These are phyloP conservation scores for Dinothrombium tinctorium DNA, from an alignment of 1,140 invertebrate genomes.

Conservation along the genomic window DNA sequence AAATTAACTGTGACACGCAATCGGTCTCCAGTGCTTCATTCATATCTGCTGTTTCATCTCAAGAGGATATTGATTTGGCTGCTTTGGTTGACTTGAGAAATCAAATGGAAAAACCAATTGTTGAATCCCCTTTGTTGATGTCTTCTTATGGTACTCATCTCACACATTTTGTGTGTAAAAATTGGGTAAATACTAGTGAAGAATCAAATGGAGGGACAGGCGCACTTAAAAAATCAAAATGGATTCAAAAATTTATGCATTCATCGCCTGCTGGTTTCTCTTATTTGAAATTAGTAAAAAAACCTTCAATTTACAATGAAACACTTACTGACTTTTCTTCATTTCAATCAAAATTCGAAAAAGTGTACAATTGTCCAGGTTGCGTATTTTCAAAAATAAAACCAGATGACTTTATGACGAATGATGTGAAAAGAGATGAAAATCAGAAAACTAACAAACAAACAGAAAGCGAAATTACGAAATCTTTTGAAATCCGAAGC, in stretches of 20 bases:
- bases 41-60: slow-evolving; percentile 73
- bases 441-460: neutral
- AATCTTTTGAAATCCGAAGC: slow-evolving; percentile 1
- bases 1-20: no score
- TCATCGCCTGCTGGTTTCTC: neutral
- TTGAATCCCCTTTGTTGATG: slow-evolving; percentile 67
- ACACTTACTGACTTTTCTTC: slow-evolving; percentile 29
- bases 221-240: no score
- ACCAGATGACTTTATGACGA: neutral
- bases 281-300: neutral
- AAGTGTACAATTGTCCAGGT: slow-evolving; percentile 17
- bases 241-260: neutral
- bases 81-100: slow-evolving; percentile 77
- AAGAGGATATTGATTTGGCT: neutral
- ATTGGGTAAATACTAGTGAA: no score
- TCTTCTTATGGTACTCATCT: slow-evolving; percentile 78
- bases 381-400: slow-evolving; percentile 9
- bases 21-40: slow-evolving; percentile 37
- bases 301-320: neutral
- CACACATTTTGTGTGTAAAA: slow-evolving; percentile 35
- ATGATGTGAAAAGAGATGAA: neutral
- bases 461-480: slow-evolving; percentile 1
- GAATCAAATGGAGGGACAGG: no score
- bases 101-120: slow-evolving; percentile 81
- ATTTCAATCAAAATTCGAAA: slow-evolving; percentile 34